Evolutionary conservation across 2,797 vertebrate genomes (phyloP), one percentile per base, ranked within the genome.

Genomic region (Sebastes steindachneri): DNA sequence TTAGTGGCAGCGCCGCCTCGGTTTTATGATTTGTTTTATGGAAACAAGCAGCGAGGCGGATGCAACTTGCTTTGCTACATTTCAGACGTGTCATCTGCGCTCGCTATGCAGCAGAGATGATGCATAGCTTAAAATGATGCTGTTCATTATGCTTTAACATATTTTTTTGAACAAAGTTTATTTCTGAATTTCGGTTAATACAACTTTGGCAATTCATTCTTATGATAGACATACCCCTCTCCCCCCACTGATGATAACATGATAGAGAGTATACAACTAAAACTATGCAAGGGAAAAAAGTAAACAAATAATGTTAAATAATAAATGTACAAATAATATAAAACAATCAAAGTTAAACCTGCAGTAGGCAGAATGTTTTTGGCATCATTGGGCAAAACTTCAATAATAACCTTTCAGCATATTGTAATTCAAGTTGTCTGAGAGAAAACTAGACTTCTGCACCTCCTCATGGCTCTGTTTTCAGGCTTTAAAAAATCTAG

Each of bases 11-110:
- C 21, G 4, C 72, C 35, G 54, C 68, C 57, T 77, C 53, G 25
- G 4, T 63, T 82, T 82, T 64, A 51, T 75, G 15, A 76, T 70
- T 80, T 67, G 59, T 78, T 63, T 65, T 48, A 73, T 77, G 51
- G 75, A 79, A 82, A 77, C 33, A 7, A 81, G 65, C 17, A 6
- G 37, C 33, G 65, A 68, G 67, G 45, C 59, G 53, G 41, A 76
- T 55, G 62, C 64, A 54, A 54, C 19, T 48, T 6, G 35, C 21
- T 71, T 75, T 79, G 48, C 28, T 73, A 28, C 33, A 26, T 80
- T 78, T 81, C 17, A 35, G 45, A 45, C 54, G 48, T 62, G 29
- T 77, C 55, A 54, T 77, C 28, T 70, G 17, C 23, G 1, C 59
- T 68, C 31, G 5, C 7, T 41, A 9, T 75, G 69, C 25, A 51